Base-by-base conservation (phyloP, 2,888 invertebrate genomes). In the Pogonocherus hispidulus region DNA sequence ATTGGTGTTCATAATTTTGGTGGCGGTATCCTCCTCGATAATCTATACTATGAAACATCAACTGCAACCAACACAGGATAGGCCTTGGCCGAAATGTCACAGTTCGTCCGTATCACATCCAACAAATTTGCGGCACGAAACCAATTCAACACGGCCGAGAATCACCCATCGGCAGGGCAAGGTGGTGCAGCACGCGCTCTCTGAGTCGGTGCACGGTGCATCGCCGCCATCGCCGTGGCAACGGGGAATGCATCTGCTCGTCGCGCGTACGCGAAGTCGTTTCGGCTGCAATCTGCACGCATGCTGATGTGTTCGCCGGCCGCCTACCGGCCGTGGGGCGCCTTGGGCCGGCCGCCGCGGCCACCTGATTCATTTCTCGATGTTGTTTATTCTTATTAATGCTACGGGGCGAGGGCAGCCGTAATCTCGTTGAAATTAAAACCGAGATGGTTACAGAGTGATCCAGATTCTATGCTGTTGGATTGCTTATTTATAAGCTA, bases 261-360 rank as follows among this genome's bases (percentile, higher is more conserved):
- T 52, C 32, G 56, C 46, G 44, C 54, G n/a, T 41, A 41, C n/a
- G 32, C 32, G 32, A 27, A 27, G 8, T 5, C 8, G 8, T 8
- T 5, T 69, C 63, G 66, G 69, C 67, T 71, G 71, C 71, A 74
- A 74, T 74, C 74, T 74, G 74, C 71, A 68, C 51, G 20, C 32
- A 41, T 59, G 69, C 66, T 32, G 18, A 68, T 70, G 57, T 16
- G 14, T 16, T 16, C 41, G 14, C 56, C 63, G 67, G 64, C 56
- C 67, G 63, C 63, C 66, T 56, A 66, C 66, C 52, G 66, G 52
- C 68, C 52, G 32, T 32, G 52, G 27, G 16, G 27, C 8, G 57
- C 57, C 44, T 23, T n/a, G 44, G 57, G 37, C 20, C 44, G 16
- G 20, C 59, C 59, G 47, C 41, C 41, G 16, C 41, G 16, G 19